Percentiles rank a stretch among this genome's conserved stretches.
These are phyloP conservation scores for Petrolisthes cinctipes DNA, from an alignment of 2,888 invertebrate genomes.

Conservation along the genomic window DNA sequence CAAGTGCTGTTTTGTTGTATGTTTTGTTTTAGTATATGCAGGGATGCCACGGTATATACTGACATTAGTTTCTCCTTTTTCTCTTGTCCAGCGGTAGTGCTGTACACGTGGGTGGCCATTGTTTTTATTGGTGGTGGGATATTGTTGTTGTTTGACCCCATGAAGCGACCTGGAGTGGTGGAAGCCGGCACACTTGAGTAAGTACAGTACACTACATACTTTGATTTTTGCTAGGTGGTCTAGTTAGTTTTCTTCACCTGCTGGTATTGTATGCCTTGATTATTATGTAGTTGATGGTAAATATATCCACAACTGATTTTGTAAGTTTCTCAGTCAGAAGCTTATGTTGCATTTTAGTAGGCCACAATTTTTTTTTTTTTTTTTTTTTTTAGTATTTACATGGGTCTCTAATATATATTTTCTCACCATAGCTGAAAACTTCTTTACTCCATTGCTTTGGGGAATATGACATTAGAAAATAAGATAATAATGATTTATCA, in stretches of 20 bases:
- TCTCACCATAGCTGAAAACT: neutral
- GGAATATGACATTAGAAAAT: too few relatives aligned
- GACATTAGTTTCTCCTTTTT: neutral
- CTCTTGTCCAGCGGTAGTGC: constrained; percentile 75
- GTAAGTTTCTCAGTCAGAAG: neutral
- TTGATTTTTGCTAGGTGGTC: neutral
- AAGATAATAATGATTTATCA: neutral
- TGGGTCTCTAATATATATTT: too few relatives aligned
- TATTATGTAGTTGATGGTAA: neutral
- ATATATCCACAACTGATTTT: neutral
- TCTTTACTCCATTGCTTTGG: neutral
- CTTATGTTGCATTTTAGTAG: neutral
- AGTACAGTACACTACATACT: constrained; percentile 10
- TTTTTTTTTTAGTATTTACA: too few relatives aligned
- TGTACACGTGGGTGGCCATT: constrained; percentile 85
- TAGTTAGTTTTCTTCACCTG: neutral
- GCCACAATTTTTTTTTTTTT: neutral
- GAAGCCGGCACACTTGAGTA: constrained; percentile 46
- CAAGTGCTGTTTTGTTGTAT: neutral
- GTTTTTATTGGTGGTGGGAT: constrained; percentile 81
- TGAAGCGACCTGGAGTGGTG: constrained; percentile 76
- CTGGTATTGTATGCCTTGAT: neutral
- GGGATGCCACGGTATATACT: neutral
- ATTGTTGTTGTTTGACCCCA: constrained; percentile 84
- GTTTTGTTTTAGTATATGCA: neutral